A percentile compares a stretch with the other conserved stretches of the same genome.
Conservation (phyloP, 2,797 vertebrate genomes). For the Acrocephalus scirpaceus region DNA sequence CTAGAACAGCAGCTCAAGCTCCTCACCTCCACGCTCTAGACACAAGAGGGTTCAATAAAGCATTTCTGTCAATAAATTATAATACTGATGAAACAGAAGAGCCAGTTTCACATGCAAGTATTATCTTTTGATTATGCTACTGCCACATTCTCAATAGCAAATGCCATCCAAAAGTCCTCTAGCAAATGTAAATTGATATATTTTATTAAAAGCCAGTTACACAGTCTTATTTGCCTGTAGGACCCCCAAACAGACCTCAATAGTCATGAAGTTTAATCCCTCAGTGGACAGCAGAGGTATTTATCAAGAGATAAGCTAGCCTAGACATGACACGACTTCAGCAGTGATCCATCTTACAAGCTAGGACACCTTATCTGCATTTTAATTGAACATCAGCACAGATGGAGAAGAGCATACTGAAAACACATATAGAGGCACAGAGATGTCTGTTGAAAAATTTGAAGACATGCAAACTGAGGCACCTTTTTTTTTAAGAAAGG, state of each 20-base stretch:
- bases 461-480: background rate
- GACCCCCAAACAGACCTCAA: constrained; percentile 26
- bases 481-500: background rate
- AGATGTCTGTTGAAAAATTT: background rate
- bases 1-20: constrained; percentile 62
- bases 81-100: background rate
- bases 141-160: constrained; percentile 19
- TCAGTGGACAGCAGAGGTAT: constrained; percentile 38
- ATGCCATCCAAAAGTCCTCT: background rate
- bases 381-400: constrained; percentile 48
- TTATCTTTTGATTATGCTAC: background rate
- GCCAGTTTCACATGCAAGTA: background rate
- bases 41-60: constrained; percentile 61
- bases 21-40: constrained; percentile 36
- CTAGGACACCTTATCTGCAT: constrained; percentile 53
- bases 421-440: background rate
- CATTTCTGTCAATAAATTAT: constrained; percentile 21
- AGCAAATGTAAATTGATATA: constrained; percentile 15
- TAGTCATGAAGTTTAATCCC: constrained; percentile 47
- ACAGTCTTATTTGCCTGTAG: constrained; percentile 9
- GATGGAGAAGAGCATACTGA: background rate
- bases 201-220: constrained; percentile 13
- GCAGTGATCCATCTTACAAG: constrained; percentile 49
- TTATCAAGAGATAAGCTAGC: constrained; percentile 49
- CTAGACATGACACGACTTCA: constrained; percentile 41